phyloP scores from a whole-genome alignment of 1,140 invertebrate genomes.

The Helicoverpa zea region DNA sequence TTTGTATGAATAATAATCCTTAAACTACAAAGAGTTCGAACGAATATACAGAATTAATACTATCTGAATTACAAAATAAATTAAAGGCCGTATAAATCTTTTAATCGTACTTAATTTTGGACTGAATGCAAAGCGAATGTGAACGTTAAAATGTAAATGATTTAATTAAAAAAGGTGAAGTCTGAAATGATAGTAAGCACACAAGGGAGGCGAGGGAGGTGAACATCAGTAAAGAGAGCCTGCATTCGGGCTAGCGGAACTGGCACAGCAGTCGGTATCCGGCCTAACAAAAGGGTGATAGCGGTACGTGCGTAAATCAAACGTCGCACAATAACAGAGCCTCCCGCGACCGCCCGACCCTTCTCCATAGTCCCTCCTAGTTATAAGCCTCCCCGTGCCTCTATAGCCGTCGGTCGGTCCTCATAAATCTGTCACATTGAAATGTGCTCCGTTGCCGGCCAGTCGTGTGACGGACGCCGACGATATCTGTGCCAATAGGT shows the following conservation, averaged over 20 bases:
- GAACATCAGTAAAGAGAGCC: slow-evolving; percentile 59
- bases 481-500: slow-evolving; percentile 77
- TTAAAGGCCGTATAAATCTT: neutral
- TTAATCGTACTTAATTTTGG: neutral
- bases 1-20: no score
- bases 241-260: slow-evolving; percentile 70
- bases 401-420: slow-evolving; percentile 70
- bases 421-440: slow-evolving; percentile 81
- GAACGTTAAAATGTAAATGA: slow-evolving; percentile 30
- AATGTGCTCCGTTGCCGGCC: slow-evolving; percentile 70
- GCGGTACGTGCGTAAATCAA: slow-evolving; percentile 84
- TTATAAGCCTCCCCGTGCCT: slow-evolving; percentile 61
- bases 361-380: slow-evolving; percentile 63
- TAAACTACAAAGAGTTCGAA: neutral
- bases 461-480: slow-evolving; percentile 66
- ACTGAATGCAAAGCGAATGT: slow-evolving; percentile 16
- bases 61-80: neutral
- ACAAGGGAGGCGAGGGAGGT: slow-evolving; percentile 45
- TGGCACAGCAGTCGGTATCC: slow-evolving; percentile 77
- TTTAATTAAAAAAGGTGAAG: slow-evolving; percentile 36
- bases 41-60: neutral
- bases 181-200: slow-evolving; percentile 25
- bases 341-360: slow-evolving; percentile 71
- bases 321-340: slow-evolving; percentile 83
- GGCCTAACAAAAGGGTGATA: slow-evolving; percentile 84